Percentiles rank a stretch among this genome's conserved stretches.
phyloP scores from a whole-genome alignment of 2,888 invertebrate species.

The Trichogramma evanescens region DNA sequence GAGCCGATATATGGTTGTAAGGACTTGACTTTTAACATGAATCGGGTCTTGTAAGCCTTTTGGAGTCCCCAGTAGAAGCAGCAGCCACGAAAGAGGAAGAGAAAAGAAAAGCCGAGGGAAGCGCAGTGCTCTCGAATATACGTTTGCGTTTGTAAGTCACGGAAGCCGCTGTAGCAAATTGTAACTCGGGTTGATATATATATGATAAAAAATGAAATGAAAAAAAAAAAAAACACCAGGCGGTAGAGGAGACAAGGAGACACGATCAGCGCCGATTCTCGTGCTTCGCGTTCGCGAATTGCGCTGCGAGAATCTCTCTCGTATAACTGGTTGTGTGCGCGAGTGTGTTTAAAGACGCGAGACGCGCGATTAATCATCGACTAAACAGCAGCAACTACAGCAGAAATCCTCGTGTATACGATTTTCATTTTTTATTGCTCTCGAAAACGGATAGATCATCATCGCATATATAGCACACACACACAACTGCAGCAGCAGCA shows the following conservation, averaged over 20 bases:
- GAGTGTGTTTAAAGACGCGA: too few relatives aligned
- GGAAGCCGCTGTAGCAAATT: constrained; percentile 29
- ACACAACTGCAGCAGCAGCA: too few relatives aligned
- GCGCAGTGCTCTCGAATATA: constrained; percentile 24
- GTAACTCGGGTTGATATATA: too few relatives aligned
- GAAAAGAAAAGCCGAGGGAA: constrained; percentile 19
- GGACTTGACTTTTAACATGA: constrained; percentile 15
- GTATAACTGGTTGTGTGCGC: too few relatives aligned
- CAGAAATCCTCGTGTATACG: too few relatives aligned
- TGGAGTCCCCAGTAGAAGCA: constrained; percentile 2
- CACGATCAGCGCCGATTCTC: background rate
- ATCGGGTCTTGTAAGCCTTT: constrained; percentile 23
- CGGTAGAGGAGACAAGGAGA: background rate
- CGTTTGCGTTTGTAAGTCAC: constrained; percentile 36
- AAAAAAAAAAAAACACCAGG: background rate
- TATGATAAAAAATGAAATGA: too few relatives aligned
- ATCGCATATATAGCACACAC: too few relatives aligned
- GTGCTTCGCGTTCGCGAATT: too few relatives aligned
- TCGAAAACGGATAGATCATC: too few relatives aligned
- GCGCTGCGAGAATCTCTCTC: too few relatives aligned
- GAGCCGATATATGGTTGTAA: constrained; percentile 14
- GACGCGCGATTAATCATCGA: constrained; percentile 13
- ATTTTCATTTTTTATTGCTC: too few relatives aligned
- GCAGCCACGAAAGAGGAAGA: background rate
- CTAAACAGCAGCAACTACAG: constrained; percentile 1